Percentiles rank a stretch among this genome's conserved stretches.
phyloP scores from a whole-genome alignment of 2,113 vertebrate genomes.

The Vidua macroura region DNA sequence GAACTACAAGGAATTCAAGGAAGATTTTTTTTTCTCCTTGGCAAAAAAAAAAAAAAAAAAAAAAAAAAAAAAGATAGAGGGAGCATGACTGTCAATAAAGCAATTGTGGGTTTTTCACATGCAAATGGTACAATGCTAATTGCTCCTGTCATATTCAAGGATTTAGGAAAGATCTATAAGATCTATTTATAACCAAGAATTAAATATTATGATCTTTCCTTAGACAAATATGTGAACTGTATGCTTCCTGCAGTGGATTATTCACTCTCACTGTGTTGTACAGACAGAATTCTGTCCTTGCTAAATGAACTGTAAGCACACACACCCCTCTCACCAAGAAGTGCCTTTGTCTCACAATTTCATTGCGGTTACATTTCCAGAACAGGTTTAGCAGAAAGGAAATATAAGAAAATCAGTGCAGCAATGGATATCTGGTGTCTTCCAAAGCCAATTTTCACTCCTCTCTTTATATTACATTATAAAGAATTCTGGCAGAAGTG shows the following conservation, averaged over 20 bases:
- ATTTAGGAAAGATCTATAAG: not conserved
- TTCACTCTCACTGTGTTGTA: not conserved
- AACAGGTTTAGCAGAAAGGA: not conserved
- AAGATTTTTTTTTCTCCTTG: not conserved
- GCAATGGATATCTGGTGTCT: not conserved
- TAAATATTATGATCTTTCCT: not conserved
- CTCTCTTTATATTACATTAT: not conserved
- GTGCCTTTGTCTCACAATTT: not conserved
- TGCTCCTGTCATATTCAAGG: not conserved
- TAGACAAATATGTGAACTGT: not conserved
- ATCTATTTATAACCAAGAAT: not conserved
- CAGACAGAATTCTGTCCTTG: not conserved
- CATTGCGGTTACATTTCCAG: not conserved
- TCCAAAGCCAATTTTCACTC: not conserved
- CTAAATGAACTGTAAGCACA: not conserved
- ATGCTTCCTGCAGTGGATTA: not conserved
- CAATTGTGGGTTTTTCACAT: not conserved
- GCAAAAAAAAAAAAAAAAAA: not conserved
- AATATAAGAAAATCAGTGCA: not conserved
- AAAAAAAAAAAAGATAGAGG: not conserved
- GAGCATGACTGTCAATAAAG: not conserved
- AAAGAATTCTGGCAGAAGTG: not conserved
- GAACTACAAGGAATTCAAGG: not conserved
- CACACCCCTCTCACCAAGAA: not conserved
- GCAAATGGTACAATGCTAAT: not conserved